These are phyloP conservation scores for Frankliniella intonsa DNA, from an alignment of 2,888 invertebrate genomes.

Conservation along the genomic window DNA sequence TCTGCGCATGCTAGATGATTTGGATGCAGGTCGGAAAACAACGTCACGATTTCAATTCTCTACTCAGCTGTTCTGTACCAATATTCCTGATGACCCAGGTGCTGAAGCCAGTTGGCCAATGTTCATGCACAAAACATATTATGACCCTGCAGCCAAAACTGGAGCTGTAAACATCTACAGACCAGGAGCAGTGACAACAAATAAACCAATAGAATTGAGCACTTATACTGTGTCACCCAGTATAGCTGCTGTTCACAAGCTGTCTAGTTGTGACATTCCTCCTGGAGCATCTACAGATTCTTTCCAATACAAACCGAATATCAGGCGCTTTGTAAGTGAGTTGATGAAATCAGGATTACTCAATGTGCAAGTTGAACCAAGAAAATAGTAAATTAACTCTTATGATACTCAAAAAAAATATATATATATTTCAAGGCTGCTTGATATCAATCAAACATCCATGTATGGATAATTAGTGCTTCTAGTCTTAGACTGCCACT, in stretches of 20 bases:
- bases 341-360: slow-evolving; percentile 2
- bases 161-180: background rate
- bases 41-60: slow-evolving; percentile 13
- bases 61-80: background rate
- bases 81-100: slow-evolving; percentile 1
- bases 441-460: background rate
- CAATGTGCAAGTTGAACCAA: slow-evolving; percentile 4
- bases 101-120: slow-evolving; percentile 3
- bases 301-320: background rate
- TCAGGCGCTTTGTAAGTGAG: slow-evolving; percentile 10
- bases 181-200: background rate
- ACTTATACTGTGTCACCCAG: slow-evolving; percentile 3
- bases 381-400: background rate
- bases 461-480: background rate
- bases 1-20: background rate
- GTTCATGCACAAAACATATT: slow-evolving; percentile 7
- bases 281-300: slow-evolving; percentile 4
- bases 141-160: slow-evolving; percentile 12
- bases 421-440: too few species aligned
- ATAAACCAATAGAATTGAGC: background rate
- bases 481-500: slow-evolving; percentile 22
- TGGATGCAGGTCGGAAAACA: background rate
- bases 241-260: slow-evolving; percentile 1
- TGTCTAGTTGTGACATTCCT: background rate
- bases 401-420: background rate